A percentile compares a stretch with the other conserved stretches of the same genome.
Conservation (phyloP, 2,888 invertebrate genomes). For the Oligia strigilis region DNA sequence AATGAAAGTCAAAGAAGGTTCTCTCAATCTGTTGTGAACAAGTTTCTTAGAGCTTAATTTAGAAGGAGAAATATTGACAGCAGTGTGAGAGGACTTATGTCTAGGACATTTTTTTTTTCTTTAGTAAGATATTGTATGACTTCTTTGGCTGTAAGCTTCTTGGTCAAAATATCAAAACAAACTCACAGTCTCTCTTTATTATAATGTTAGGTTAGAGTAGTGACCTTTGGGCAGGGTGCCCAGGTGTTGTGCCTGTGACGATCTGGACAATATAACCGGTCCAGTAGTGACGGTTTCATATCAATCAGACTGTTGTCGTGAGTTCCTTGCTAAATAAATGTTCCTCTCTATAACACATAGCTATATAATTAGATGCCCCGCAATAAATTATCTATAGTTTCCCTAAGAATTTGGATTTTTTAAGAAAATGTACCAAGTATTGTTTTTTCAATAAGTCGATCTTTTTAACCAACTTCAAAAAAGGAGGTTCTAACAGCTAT, state of each 20-base stretch:
- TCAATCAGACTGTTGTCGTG: slow-evolving; percentile 43
- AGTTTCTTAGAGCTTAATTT: slow-evolving; percentile 52
- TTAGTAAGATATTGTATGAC: slow-evolving; percentile 19
- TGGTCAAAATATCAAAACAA: slow-evolving; percentile 11
- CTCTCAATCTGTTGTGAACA: slow-evolving; percentile 45
- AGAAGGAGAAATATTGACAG: slow-evolving; percentile 52
- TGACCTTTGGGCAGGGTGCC: slow-evolving; percentile 5
- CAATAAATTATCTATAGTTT: slow-evolving; percentile 28
- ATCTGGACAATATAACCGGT: slow-evolving; percentile 61
- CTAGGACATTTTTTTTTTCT: slow-evolving; percentile 15
- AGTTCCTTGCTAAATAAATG: slow-evolving; percentile 60
- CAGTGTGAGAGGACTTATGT: slow-evolving; percentile 49
- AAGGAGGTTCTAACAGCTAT: background rate
- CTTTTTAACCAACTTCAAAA: background rate
- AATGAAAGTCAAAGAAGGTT: slow-evolving; percentile 43
- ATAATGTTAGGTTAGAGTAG: slow-evolving; percentile 56
- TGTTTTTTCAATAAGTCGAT: background rate
- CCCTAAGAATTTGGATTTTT: slow-evolving; percentile 1
- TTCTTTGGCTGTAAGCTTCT: slow-evolving; percentile 30
- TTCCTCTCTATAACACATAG: slow-evolving; percentile 39
- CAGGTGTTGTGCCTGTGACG: slow-evolving; percentile 47
- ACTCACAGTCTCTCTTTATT: slow-evolving; percentile 46
- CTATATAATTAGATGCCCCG: slow-evolving; percentile 6
- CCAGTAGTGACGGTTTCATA: slow-evolving; percentile 53
- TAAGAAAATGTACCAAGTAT: slow-evolving; percentile 33